These are phyloP conservation scores for Xestia ashworthii DNA, from an alignment of 2,888 invertebrate genomes.

Conservation along the genomic window DNA sequence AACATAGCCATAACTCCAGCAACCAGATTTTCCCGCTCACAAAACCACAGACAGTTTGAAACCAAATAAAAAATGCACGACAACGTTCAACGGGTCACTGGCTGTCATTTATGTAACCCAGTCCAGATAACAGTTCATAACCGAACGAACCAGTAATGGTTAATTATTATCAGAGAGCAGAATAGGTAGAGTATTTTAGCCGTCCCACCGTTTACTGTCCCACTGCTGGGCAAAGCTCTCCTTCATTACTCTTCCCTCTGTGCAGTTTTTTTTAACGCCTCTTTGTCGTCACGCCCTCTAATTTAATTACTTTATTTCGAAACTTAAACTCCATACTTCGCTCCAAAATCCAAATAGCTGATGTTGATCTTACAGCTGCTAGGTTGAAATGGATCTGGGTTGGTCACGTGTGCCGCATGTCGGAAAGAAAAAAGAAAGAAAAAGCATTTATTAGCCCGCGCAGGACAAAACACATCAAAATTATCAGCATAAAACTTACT, in stretches of 20 bases:
- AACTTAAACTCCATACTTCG: no score
- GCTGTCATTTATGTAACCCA: conserved; percentile 46
- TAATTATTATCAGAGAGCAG: conserved; percentile 38
- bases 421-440: no score
- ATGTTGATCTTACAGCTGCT: no score
- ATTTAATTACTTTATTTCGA: no score
- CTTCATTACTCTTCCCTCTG: background rate
- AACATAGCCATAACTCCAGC: background rate
- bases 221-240: background rate
- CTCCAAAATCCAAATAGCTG: no score
- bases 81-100: conserved; percentile 21
- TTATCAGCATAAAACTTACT: no score
- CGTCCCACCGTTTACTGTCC: no score
- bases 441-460: no score
- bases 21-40: background rate
- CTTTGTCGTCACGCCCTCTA: background rate
- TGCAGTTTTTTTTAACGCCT: background rate
- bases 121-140: conserved; percentile 33
- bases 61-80: conserved; percentile 37
- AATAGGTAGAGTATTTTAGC: background rate
- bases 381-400: no score
- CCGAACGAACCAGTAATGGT: conserved; percentile 45
- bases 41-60: conserved; percentile 37
- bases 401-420: no score
- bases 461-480: no score